Evolutionary conservation across 2,113 vertebrate genomes (phyloP), one percentile per base, ranked within the genome.

Genomic region (Saguinus imperator): DNA sequence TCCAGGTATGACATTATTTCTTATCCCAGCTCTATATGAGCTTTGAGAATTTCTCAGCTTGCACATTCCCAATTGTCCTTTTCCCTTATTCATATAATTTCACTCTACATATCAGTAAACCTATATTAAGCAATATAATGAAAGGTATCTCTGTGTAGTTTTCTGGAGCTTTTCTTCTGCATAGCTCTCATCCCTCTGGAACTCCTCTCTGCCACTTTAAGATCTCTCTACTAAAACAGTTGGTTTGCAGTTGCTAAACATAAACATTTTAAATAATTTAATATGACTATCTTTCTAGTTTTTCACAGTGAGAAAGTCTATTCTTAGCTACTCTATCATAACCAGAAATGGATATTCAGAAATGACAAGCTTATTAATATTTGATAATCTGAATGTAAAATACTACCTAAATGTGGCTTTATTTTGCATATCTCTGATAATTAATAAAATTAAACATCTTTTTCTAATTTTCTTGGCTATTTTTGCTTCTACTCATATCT

Each of bases 281-380:
- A 57, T 95, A 68, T 76, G 48, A 77, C 76, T 79, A 84, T 48
- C 89, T 93, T 89, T 89, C 57, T 77, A 88, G 66, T 77, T 83
- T 29, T 88, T 77, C 64, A 25, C 10, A 57, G 35, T 43, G 35
- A 77, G 27, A 58, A 83, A 83, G 17, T 57, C 68, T 89, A 32
- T 58, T 95, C 72, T 87, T 48, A 88, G 48, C 92, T 95, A 58
- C 18, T 83, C 58, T 25, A 50, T 77, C 48, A 29, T 40, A 70
- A 50, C 40, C 70, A 89, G 94, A 77, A 93, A 79, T 35, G 77
- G 23, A 77, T 61, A 77, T 27, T 70, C 58, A 89, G 57, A 77
- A 76, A 88, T 77, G 13, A 50, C 57, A 93, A 88, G 8, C 23
- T 55, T 95, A 87, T 76, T 64, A 68, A 92, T 77, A n/a, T 35